Evolutionary conservation across 2,797 vertebrate genomes (phyloP).

Genomic region (Carapus acus): DNA sequence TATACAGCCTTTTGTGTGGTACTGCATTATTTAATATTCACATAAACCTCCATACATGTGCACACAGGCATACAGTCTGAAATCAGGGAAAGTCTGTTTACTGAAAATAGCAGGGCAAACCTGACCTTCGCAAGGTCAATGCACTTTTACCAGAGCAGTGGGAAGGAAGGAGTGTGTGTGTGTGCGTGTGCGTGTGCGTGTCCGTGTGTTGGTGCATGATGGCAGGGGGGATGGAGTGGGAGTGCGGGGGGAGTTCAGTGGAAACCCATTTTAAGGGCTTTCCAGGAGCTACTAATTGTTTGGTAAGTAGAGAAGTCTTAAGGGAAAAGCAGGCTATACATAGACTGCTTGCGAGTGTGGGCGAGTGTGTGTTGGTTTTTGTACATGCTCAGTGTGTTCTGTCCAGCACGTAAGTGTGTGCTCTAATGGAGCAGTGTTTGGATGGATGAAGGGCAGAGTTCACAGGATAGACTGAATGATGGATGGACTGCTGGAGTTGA

Average conservation of each 20-base stretch:
- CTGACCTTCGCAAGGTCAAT: slow-evolving; percentile 42
- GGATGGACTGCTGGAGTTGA: slow-evolving; percentile 13
- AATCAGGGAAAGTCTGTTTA: slow-evolving; percentile 30
- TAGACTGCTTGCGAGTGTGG: slow-evolving; percentile 13
- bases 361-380: slow-evolving; percentile 1
- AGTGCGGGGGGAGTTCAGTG: slow-evolving; percentile 22
- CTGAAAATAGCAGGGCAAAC: slow-evolving; percentile 35
- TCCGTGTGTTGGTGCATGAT: slow-evolving; percentile 1
- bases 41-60: neutral
- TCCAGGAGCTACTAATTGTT: slow-evolving; percentile 61
- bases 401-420: neutral
- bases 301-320: slow-evolving; percentile 54
- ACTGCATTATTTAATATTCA: too few relatives aligned
- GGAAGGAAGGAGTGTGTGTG: slow-evolving; percentile 11
- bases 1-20: too few relatives aligned
- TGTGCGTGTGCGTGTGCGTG: slow-evolving; percentile 1
- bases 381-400: neutral
- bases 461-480: neutral
- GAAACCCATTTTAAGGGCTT: slow-evolving; percentile 51
- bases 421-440: neutral
- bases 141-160: slow-evolving; percentile 30
- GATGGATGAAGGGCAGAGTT: neutral
- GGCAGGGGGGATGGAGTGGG: too few relatives aligned
- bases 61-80: slow-evolving; percentile 1
- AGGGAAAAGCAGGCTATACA: slow-evolving; percentile 50